Base-by-base conservation (phyloP, 2,888 invertebrate genomes). In the Hemicrepidius hirtus region DNA sequence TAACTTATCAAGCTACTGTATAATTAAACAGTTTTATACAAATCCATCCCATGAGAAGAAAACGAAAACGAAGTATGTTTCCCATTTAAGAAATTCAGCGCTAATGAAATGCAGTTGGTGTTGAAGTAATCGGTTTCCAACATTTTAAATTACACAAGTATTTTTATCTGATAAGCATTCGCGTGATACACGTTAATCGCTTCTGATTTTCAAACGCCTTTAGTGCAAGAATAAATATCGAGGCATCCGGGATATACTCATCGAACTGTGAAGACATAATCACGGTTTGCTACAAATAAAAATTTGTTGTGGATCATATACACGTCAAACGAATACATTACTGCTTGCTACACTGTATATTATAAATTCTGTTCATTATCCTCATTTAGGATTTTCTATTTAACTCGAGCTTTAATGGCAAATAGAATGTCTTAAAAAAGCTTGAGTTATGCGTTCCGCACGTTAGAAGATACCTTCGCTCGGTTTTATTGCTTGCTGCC, bases 181-280 rank as follows among this genome's bases (percentile, higher is more conserved):
- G 74, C 75, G 76, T 73, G 77, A 78, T 76, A 75, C 75, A 75
- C 73, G 76, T 77, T 81, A 80, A 80, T 81, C 75, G 79, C 77
- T 76, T 77, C 80, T 78, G 79, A 80, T 81, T 80, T 80, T 79
- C 77, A 78, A 79, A 79, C 78, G 79, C 78, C 74, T 77, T 77
- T 73, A 77, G 75, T 76, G 77, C 78, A 78, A 80, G 80, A 78
- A 81, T 82, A 80, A 82, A 81, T 79, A 80, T 78, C 77, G 63
- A 67, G 71, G 81, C 78, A 83, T 83, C 83, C 83, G 83, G 83
- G 82, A 83, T 82, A 80, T 82, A 76, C 74, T 77, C 82, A 81
- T 80, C 83, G 82, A 80, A 79, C 78, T 83, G 83, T 82, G 80
- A 83, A 83, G 81, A 75, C 72, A 68, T 76, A 77, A 77, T 77